Base-by-base conservation (phyloP, 2,113 vertebrate species). In the Gymnogyps californianus region DNA sequence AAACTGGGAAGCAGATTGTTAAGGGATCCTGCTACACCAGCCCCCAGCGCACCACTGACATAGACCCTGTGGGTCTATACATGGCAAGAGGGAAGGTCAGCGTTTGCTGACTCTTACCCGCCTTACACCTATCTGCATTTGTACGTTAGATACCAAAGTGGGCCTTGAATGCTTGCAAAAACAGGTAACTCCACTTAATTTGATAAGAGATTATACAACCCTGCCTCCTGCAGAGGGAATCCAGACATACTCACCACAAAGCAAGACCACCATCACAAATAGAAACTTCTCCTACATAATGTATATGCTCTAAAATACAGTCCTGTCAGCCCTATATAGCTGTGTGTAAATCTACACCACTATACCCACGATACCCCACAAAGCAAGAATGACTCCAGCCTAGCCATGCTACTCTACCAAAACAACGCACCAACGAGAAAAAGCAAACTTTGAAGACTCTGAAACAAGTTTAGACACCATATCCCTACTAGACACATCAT, bases 301-400 rank as follows among this genome's bases (percentile, higher is more conserved):
- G 64, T 5, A 15, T 7, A 13, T 12, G 12, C 31, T 71, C 21
- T 31, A 38, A 42, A 83, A 28, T 6, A 36, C 21, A 57, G 47
- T 40, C n/a, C 29, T 47, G 40, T 8, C 65, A 85, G 51, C 42
- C 22, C 59, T 36, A 31, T 0, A 1, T 16, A 44, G 19, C 36
- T 5, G 10, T 3, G 6, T 8, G 15, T 64, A 79, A 16, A 34
- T 17, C 66, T 38, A 38, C 51, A 57, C 13, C 20, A 3, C 29
- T 16, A 14, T 5, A 29, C 10, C 25, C n/a, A 32, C 2, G 0
- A 31, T 4, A 32, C 4, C 14, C 17, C 17, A 5, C 32, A 42
- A 58, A 72, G 36, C 22, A 19, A 51, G 74, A 28, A 26, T 2
- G 17, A n/a, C 47, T 24, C 51, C 44, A 49, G 47, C 14, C 14